Evolutionary conservation across 2,888 invertebrate genomes (phyloP).

Genomic region (Platycheirus albimanus): DNA sequence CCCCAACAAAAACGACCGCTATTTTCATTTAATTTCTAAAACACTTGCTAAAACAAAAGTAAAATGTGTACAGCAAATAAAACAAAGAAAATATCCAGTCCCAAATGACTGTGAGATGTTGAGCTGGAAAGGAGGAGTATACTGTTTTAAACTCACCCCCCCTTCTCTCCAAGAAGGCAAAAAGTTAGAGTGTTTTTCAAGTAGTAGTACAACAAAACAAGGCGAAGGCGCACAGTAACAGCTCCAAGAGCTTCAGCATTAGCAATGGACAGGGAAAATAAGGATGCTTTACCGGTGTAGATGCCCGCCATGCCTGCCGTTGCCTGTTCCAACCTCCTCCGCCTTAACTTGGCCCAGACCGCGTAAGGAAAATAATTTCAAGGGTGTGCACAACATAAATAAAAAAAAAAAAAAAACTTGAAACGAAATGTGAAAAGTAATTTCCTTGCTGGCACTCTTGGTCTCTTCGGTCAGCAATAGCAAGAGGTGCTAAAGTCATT

Average conservation of each 20-base stretch:
- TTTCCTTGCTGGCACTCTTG: constrained; percentile 56
- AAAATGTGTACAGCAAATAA: constrained; percentile 6
- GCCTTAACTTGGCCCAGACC: too few relatives aligned
- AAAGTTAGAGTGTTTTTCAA: constrained; percentile 1
- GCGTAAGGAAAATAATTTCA: constrained; percentile 58
- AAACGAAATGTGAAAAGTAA: constrained; percentile 71
- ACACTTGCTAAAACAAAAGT: constrained; percentile 45
- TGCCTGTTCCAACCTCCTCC: neutral
- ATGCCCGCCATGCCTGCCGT: too few relatives aligned
- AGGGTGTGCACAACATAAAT: constrained; percentile 50
- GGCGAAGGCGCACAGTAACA: neutral
- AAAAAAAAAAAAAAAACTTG: constrained; percentile 38
- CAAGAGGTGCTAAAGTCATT: constrained; percentile 69
- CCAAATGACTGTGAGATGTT: constrained; percentile 5
- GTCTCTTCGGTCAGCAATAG: constrained; percentile 36
- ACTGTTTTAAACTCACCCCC: neutral
- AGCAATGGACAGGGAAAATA: constrained; percentile 30
- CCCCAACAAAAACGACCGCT: constrained; percentile 50
- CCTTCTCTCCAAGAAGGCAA: constrained; percentile 9
- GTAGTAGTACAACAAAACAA: constrained; percentile 3
- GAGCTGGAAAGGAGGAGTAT: neutral
- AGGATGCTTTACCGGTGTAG: constrained; percentile 4
- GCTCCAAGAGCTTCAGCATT: constrained; percentile 6
- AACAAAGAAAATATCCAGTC: constrained; percentile 2
- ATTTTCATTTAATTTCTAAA: constrained; percentile 67